Percentiles rank a stretch among this genome's conserved stretches.
phyloP scores from a whole-genome alignment of 2,113 vertebrate genomes.

The Syngnathus floridae region DNA sequence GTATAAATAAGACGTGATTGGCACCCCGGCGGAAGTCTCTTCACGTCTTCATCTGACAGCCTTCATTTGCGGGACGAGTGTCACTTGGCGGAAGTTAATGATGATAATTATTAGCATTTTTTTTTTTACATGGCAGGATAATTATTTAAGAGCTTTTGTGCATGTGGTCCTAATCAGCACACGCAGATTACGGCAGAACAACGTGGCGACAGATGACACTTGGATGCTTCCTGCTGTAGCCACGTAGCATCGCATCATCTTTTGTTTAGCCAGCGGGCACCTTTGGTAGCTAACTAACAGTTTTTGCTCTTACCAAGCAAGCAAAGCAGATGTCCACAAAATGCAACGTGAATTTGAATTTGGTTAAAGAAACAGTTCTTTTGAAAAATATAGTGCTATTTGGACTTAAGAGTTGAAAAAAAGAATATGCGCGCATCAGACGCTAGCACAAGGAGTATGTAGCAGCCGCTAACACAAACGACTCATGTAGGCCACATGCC shows the following conservation, averaged over 20 bases:
- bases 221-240: slow-evolving; percentile 65
- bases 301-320: no score
- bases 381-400: no score
- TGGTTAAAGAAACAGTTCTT: no score
- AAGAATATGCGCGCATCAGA: no score
- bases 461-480: no score
- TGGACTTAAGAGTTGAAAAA: no score
- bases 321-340: neutral
- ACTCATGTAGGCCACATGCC: no score
- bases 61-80: slow-evolving; percentile 72
- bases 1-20: slow-evolving; percentile 68
- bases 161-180: slow-evolving; percentile 78
- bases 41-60: slow-evolving; percentile 60
- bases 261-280: neutral
- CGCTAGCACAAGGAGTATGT: no score
- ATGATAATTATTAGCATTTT: slow-evolving; percentile 74
- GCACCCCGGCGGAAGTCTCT: slow-evolving; percentile 48
- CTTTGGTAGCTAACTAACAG: neutral
- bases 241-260: neutral
- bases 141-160: slow-evolving; percentile 80
- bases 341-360: neutral
- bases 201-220: slow-evolving; percentile 74
- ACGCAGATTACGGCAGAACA: slow-evolving; percentile 79
- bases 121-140: slow-evolving; percentile 71
- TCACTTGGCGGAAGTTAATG: slow-evolving; percentile 77